Base-by-base conservation (phyloP, 2,888 invertebrate genomes). In the Oscheius onirici region DNA sequence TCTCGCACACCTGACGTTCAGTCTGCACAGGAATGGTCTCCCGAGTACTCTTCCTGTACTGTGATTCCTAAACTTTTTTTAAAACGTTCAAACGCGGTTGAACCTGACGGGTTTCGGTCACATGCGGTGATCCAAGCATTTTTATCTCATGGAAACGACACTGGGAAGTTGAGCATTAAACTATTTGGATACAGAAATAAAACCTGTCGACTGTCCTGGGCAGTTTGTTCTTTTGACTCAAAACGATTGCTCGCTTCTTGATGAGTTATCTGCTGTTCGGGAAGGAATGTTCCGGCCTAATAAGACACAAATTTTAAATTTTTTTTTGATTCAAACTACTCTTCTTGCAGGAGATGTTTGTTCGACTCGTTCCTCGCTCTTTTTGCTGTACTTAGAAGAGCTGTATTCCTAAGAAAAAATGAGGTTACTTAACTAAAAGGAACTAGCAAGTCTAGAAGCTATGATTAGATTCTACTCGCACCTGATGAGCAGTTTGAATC, bases 91-190 rank as follows among this genome's bases (percentile, higher is more conserved):
- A 10, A 17, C 17, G 2, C 0, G 10, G 10, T 17, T 17, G 10
- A 17, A 22, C 10, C 17, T 49, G 49, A 1, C 22, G 17, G 22
- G 22, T 10, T 22, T 49, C 20, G 49, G 49, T 20, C 10, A 46
- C 20, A n/a, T 63, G 49, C 46, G 63, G 63, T 13, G 63, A 46
- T 1, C 43, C 43, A 10, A 44, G 22, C 49, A 26, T 63, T 49
- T 49, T 46, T 46, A 63, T 63, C 17, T 22, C 28, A 63, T 63
- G 63, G 8, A 63, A 26, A 22, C 63, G 63, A 15, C 58, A 20
- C 5, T 63, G 28, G 10, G 20, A 17, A 43, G 2, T 41, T 15
- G 13, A 43, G n/a, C n/a, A n/a, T n/a, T n/a, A 20, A 17, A 15
- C 17, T 17, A 10, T 46, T 46, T 10, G 49, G 1, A 17, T 15